Evolutionary conservation across 2,113 vertebrate species (phyloP), one percentile per base, ranked within the genome.

Genomic region (Mellivora capensis): DNA sequence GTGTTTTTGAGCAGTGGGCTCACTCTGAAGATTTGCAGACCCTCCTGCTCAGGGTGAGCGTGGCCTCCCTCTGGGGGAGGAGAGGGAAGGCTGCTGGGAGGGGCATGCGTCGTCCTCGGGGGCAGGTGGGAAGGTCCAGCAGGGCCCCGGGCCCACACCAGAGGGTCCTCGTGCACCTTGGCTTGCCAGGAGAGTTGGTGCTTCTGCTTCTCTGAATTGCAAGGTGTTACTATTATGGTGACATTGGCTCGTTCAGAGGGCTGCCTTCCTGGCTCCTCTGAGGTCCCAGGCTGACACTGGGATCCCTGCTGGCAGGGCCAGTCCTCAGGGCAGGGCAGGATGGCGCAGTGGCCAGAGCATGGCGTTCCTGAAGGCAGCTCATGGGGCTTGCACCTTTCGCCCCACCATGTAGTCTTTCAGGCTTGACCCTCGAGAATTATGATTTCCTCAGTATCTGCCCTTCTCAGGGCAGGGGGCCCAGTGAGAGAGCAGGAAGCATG

Each of bases 41-140:
- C 52, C 99, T 99, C 97, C 98, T 99, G 39, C 97, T 99, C 98
- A 98, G 98, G 99, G 99, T 99, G 98, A 98, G 59, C 10, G 13
- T 10, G 13, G 10, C 69, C 12, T 37, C 21, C 59, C 17, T 76
- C 15, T 3, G 20, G 44, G 39, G 39, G 21, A 25, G 61, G 29
- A 4, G n/a, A 8, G 61, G 47, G 20, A 27, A 1, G 84, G 11
- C 54, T 71, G n/a, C 59, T 12, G 57, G 47, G 62, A 39, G 14
- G 47, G 54, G 25, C 34, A 61, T 7, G 7, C 10, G 6, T 47
- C 49, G 21, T 91, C 57, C 67, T 21, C 34, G 0, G 52, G 81
- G 10, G 2, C 0, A 8, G 10, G 49, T 15, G 23, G 59, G 14
- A 20, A n/a, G 49, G 12, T 20, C 3, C 44, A 18, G 85, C 49